Base-by-base conservation (phyloP, 2,888 invertebrate species). In the Polydrusus cervinus region DNA sequence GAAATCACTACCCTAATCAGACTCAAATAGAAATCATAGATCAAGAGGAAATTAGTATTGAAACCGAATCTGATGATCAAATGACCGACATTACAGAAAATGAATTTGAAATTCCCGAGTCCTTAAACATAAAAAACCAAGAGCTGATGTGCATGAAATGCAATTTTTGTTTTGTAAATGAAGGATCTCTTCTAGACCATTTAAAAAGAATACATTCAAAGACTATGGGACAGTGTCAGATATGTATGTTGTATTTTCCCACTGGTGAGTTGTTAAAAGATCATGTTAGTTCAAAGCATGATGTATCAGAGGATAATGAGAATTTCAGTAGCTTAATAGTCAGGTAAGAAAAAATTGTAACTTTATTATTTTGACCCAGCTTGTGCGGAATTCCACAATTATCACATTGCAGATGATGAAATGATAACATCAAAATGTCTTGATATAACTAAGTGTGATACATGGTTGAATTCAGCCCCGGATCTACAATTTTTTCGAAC, bases 171-270 rank as follows among this genome's bases (percentile, higher is more conserved):
- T 80, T 80, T 76, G 25, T 40, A 1, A 51, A 65, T 62, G 13
- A 61, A 16, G 51, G 51, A 0, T 14, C 40, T 0, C 40, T 74
- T 10, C 43, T 53, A 0, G 62, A 71, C 55, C 70, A 68, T 49
- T 25, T 68, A 18, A 60, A 69, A 30, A 45, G 25, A 45, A 14
- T 62, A n/a, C 47, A 64, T 43, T 11, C 45, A 11, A 55, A 66
- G 47, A 73, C 65, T 5, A 71, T 30, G 34, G 79, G 74, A 67
- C 80, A 81, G 61, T 82, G 82, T 61, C 78, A 82, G 51, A 66
- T 80, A 47, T 82, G 82, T 53, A 79, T 81, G 9, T 78, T 77
- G 65, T 70, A 78, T 9, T 80, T 80, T 45, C 78, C 78, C 8
- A 79, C 73, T 64, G 73, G 74, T 18, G 67, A 78, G 9, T 78